Percentiles rank a stretch among this genome's conserved stretches.
Conservation (phyloP, 2,797 vertebrate genomes). For the Paedocypris micromegethes region DNA sequence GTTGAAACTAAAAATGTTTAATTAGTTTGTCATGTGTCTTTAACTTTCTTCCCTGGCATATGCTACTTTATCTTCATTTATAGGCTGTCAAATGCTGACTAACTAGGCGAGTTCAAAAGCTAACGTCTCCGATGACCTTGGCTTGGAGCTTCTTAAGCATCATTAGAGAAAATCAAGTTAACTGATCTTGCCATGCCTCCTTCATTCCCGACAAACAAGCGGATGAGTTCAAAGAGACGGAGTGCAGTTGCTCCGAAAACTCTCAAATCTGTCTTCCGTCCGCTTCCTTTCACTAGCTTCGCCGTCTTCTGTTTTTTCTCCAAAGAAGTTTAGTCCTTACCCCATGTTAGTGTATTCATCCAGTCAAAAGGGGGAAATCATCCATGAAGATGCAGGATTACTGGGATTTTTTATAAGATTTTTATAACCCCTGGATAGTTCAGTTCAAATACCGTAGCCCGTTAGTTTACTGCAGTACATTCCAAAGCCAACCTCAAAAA, state of each 20-base stretch:
- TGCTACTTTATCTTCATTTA: constrained; percentile 42
- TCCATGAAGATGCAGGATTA: constrained; percentile 38
- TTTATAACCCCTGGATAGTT: constrained; percentile 29
- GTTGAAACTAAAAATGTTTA: too few species aligned
- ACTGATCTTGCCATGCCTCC: constrained; percentile 13
- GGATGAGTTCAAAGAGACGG: constrained; percentile 11
- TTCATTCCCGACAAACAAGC: constrained; percentile 14
- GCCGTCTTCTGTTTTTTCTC: constrained; percentile 32
- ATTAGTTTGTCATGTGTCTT: constrained; percentile 3
- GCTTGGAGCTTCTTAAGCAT: constrained; percentile 34
- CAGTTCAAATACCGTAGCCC: constrained; percentile 17
- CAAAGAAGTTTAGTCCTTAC: constrained; percentile 40
- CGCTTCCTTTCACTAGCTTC: constrained; percentile 9
- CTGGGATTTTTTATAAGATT: constrained; percentile 14
- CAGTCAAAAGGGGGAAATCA: constrained; percentile 46
- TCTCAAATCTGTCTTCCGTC: neutral
- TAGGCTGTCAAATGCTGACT: constrained; percentile 44
- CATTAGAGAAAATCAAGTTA: constrained; percentile 35
- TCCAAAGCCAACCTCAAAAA: too few species aligned
- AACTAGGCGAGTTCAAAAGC: constrained; percentile 43
- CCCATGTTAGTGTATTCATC: constrained; percentile 37
- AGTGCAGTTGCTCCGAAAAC: neutral
- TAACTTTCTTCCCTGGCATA: constrained; percentile 10
- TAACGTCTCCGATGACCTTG: constrained; percentile 39
- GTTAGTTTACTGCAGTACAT: constrained; percentile 29